Conservation (phyloP, 2,888 invertebrate genomes). For the Tricholauxania praeusta region DNA sequence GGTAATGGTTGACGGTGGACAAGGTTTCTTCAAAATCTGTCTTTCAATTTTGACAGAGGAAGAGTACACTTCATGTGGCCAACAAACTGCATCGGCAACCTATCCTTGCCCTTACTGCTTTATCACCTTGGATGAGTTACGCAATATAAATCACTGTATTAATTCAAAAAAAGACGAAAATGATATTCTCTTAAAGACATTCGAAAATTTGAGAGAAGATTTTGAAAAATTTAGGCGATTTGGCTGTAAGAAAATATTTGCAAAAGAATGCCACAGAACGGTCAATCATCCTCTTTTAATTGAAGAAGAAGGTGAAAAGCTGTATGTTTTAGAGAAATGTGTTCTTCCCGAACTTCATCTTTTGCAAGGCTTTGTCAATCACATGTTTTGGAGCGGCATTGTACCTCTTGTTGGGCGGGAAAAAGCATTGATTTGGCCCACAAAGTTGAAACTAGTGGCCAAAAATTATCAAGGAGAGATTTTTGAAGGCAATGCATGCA, state of each 20-base stretch:
- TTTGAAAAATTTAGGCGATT: neutral
- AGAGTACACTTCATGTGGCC: neutral
- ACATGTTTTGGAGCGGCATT: slow-evolving; percentile 29
- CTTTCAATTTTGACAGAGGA: too few relatives aligned
- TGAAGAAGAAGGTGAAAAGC: slow-evolving; percentile 26
- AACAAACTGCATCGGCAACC: slow-evolving; percentile 4
- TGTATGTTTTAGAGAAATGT: slow-evolving; percentile 29
- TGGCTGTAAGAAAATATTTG: neutral
- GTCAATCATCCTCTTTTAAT: slow-evolving; percentile 6
- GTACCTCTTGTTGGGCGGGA: neutral
- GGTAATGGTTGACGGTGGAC: slow-evolving; percentile 18
- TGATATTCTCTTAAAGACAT: neutral
- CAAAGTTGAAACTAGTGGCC: too few relatives aligned
- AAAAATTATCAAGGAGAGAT: too few relatives aligned
- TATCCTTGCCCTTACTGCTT: slow-evolving; percentile 20
- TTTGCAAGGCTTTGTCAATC: slow-evolving; percentile 33
- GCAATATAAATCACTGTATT: neutral
- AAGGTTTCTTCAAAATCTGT: too few relatives aligned
- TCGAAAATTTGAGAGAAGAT: neutral
- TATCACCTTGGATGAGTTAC: slow-evolving; percentile 3
- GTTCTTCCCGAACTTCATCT: slow-evolving; percentile 28
- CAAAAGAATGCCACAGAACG: neutral
- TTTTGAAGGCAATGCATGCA: too few relatives aligned
- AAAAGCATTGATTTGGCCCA: neutral
- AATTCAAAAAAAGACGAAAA: neutral